Evolutionary conservation across 1,140 invertebrate species (phyloP).

Genomic region (Araneus ventricosus): DNA sequence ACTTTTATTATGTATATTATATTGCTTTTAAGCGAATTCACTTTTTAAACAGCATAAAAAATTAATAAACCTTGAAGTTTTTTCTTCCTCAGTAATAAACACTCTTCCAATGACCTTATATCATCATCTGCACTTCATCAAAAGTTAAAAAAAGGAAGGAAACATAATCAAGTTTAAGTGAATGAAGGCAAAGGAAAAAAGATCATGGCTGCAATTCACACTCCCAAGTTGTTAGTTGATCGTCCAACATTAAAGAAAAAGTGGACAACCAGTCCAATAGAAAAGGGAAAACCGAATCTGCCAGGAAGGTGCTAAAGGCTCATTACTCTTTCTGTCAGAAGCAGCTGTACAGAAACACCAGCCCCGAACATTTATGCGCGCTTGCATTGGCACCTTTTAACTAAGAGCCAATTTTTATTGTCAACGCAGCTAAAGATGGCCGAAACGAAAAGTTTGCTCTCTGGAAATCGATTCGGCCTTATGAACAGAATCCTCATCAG

Average conservation of each 20-base stretch:
- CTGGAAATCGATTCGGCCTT: neutral
- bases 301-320: slow-evolving; percentile 61
- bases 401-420: slow-evolving; percentile 61
- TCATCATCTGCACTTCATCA: neutral
- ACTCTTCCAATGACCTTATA: too few relatives aligned
- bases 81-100: too few relatives aligned
- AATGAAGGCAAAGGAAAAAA: neutral
- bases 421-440: neutral
- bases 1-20: too few relatives aligned
- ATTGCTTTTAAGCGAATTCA: too few relatives aligned
- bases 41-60: too few relatives aligned
- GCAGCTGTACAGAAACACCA: slow-evolving; percentile 40
- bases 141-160: neutral
- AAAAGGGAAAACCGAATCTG: slow-evolving; percentile 48
- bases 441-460: neutral
- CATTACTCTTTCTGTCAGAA: slow-evolving; percentile 70
- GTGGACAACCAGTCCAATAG: slow-evolving; percentile 13
- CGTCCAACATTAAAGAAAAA: slow-evolving; percentile 16
- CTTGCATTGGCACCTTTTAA: slow-evolving; percentile 63
- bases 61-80: too few relatives aligned
- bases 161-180: neutral
- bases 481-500: neutral
- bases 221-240: neutral
- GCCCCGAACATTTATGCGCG: slow-evolving; percentile 62
- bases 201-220: neutral